A percentile compares a stretch with the other conserved stretches of the same genome.
phyloP scores from a whole-genome alignment of 2,113 vertebrate genomes.

The Climacteris rufus region DNA sequence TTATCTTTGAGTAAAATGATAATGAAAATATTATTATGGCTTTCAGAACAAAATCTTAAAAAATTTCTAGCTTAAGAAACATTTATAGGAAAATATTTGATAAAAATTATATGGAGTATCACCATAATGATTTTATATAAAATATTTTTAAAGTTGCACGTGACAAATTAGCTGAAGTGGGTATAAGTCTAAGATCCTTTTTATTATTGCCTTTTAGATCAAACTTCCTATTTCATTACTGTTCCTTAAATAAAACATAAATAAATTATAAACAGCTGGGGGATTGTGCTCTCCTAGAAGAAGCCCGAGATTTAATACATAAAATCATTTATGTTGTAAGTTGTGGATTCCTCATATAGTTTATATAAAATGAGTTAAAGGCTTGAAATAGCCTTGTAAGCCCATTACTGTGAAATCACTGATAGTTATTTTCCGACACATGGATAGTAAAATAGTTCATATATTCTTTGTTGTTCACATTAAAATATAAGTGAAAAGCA shows the following conservation, averaged over 20 bases:
- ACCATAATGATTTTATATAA: neutral
- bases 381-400: neutral
- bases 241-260: neutral
- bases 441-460: neutral
- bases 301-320: neutral
- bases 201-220: neutral
- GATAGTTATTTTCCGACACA: neutral
- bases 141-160: neutral
- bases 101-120: neutral
- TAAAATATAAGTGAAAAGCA: neutral
- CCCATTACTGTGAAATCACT: neutral
- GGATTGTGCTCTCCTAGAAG: neutral
- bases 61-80: neutral
- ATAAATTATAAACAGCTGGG: neutral
- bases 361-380: neutral
- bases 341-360: neutral
- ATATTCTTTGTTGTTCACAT: neutral
- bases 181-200: neutral
- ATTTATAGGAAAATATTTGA: neutral
- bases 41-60: neutral
- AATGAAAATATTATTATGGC: neutral
- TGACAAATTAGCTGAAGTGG: neutral
- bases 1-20: neutral
- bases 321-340: rapidly evolving
- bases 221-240: neutral